phyloP scores from a whole-genome alignment of 2,797 vertebrate genomes.

The Tympanoctomys barrerae region DNA sequence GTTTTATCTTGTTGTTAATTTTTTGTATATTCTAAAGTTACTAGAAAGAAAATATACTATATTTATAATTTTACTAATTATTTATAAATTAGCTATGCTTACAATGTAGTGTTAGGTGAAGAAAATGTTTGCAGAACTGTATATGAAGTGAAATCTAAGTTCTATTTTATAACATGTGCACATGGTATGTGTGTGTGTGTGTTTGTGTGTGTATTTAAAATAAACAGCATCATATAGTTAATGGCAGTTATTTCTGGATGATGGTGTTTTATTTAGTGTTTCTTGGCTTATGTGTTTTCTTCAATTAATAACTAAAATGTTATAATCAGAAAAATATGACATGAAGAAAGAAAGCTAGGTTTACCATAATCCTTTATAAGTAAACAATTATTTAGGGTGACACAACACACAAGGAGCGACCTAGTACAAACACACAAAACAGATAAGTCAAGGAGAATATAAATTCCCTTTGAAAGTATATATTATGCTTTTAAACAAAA shows the following conservation, averaged over 20 bases:
- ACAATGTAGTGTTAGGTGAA: background rate
- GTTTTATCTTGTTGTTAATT: background rate
- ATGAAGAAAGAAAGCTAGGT: constrained; percentile 17
- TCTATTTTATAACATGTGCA: background rate
- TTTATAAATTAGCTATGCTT: constrained; percentile 9
- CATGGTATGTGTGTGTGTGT: background rate
- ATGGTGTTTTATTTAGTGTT: background rate
- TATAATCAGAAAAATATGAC: constrained; percentile 41
- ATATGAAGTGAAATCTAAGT: background rate
- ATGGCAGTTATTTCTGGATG: background rate
- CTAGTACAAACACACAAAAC: background rate
- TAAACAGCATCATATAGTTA: background rate
- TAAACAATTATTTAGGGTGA: background rate
- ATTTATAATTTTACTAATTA: background rate
- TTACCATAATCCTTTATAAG: constrained; percentile 19
- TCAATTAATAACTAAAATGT: constrained; percentile 2
- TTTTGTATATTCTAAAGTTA: constrained; percentile 53
- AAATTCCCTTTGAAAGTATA: constrained; percentile 18
- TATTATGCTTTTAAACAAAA: background rate
- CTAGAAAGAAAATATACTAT: constrained; percentile 16
- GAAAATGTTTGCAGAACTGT: background rate
- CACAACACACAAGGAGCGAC: background rate
- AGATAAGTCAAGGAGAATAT: background rate
- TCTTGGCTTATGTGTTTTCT: constrained; percentile 27
- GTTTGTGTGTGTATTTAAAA: background rate